Evolutionary conservation across 2,888 invertebrate genomes (phyloP).

Genomic region (Julus scandinavius): DNA sequence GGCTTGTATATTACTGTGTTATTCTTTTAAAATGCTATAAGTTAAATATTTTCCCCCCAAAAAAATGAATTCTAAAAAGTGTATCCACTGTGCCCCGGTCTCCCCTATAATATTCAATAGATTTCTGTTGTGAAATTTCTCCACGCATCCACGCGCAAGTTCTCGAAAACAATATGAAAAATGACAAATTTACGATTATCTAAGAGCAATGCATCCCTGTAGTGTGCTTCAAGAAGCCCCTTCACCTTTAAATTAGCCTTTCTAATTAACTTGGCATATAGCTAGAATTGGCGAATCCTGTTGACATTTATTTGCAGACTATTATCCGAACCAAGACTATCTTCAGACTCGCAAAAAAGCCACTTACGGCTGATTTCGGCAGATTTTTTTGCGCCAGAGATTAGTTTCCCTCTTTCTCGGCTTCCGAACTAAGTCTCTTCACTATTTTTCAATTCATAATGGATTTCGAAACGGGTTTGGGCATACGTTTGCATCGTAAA

Average conservation of each 20-base stretch:
- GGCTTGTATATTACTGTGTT: too few species aligned
- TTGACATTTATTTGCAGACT: conserved; percentile 19
- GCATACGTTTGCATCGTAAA: conserved; percentile 36
- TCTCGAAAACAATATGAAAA: neutral
- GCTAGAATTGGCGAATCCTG: conserved; percentile 17
- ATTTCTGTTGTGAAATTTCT: neutral
- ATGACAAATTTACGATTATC: neutral
- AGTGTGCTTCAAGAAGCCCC: conserved; percentile 13
- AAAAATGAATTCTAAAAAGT: too few species aligned
- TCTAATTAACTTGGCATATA: neutral
- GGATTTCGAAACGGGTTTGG: neutral
- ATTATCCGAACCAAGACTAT: neutral
- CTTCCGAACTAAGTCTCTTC: neutral
- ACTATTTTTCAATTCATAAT: conserved; percentile 18
- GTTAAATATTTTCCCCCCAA: too few species aligned
- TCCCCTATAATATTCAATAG: neutral
- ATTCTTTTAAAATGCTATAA: too few species aligned
- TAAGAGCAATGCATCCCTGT: neutral
- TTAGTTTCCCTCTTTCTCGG: conserved; percentile 4
- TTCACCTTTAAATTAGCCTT: conserved; percentile 10
- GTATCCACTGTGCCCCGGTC: too few species aligned
- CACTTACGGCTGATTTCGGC: neutral
- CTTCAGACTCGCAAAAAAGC: conserved; percentile 1
- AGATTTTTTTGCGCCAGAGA: neutral
- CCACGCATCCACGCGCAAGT: neutral